Evolutionary conservation across 2,797 vertebrate genomes (phyloP).

Genomic region (Silurus aristotelis): DNA sequence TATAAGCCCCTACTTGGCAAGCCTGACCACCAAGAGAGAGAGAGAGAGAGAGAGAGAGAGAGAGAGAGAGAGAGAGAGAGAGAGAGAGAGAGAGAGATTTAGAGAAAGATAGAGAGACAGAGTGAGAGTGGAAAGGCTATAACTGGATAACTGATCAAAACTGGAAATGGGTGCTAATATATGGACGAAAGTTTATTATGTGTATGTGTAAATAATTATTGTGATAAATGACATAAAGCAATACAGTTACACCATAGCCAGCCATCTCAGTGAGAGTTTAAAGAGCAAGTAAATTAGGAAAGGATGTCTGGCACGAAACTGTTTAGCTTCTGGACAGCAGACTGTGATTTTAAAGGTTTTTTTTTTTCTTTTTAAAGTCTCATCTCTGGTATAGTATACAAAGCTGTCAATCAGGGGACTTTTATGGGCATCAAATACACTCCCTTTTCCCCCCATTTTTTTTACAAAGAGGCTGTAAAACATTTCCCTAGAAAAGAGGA

Average conservation of each 20-base stretch:
- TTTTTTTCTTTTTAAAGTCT: not conserved
- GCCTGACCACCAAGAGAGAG: conserved; percentile 43
- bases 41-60: not conserved
- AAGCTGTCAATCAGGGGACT: conserved; percentile 70
- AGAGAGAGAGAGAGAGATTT: not conserved
- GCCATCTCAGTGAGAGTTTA: conserved; percentile 68
- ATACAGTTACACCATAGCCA: conserved; percentile 75
- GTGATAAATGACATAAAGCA: conserved; percentile 78
- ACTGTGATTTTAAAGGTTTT: not conserved
- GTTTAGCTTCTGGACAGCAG: conserved; percentile 35
- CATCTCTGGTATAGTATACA: conserved; percentile 59
- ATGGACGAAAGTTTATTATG: conserved; percentile 13
- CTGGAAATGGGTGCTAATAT: conserved; percentile 14
- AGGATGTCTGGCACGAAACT: conserved; percentile 70
- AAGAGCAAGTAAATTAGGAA: conserved; percentile 72
- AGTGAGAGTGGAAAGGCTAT: not conserved
- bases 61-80: conserved; percentile 13
- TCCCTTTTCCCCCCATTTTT: conserved; percentile 62
- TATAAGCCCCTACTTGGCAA: conserved; percentile 73
- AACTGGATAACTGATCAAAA: conserved; percentile 46
- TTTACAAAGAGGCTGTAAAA: conserved; percentile 69
- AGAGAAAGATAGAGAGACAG: not conserved
- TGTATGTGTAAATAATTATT: conserved; percentile 59
- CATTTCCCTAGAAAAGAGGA: conserved; percentile 55
- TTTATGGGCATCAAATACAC: conserved; percentile 69